phyloP scores from a whole-genome alignment of 1,140 invertebrate genomes.

The Zaprionus kolodkinae region DNA sequence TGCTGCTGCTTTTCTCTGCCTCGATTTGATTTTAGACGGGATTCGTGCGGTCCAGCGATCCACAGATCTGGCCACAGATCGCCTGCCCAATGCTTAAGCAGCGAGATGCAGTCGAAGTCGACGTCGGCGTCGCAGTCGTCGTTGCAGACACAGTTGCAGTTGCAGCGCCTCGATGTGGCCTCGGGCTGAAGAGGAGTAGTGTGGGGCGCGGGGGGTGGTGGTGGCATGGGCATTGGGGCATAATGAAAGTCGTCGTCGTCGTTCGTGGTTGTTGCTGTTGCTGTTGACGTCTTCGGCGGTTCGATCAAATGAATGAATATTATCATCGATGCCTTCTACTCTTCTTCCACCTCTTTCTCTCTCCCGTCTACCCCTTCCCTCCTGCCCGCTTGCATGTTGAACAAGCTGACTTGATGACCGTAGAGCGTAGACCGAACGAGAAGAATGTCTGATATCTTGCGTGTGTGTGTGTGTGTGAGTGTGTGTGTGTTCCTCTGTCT shows the following conservation, averaged over 20 bases:
- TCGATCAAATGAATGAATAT: slow-evolving; percentile 83
- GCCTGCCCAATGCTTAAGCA: slow-evolving; percentile 43
- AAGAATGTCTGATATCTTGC: slow-evolving; percentile 66
- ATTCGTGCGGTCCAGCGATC: slow-evolving; percentile 60
- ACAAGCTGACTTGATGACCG: slow-evolving; percentile 78
- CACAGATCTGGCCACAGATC: slow-evolving; percentile 2
- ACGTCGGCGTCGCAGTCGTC: slow-evolving; percentile 4
- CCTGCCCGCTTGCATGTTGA: slow-evolving; percentile 62
- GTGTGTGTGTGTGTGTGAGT: slow-evolving; percentile 40
- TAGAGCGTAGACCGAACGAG: slow-evolving; percentile 65
- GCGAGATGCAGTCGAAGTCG: slow-evolving; percentile 24
- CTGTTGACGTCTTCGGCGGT: slow-evolving; percentile 73
- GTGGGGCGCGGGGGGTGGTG: slow-evolving; percentile 10
- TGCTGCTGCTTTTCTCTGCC: slow-evolving; percentile 55
- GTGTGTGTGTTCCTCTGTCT: slow-evolving; percentile 34
- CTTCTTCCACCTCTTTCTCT: background rate
- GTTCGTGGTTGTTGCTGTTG: slow-evolving; percentile 42
- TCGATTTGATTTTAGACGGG: slow-evolving; percentile 68
- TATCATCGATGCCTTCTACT: slow-evolving; percentile 74
- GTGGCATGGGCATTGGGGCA: slow-evolving; percentile 39
- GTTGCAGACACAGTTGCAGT: slow-evolving; percentile 13
- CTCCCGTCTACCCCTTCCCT: background rate
- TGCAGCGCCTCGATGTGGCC: slow-evolving; percentile 12
- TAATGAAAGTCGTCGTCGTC: slow-evolving; percentile 62
- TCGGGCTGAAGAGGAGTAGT: background rate